Evolutionary conservation across 2,797 vertebrate species (phyloP).

Genomic region (Tauraco hartlaubi): DNA sequence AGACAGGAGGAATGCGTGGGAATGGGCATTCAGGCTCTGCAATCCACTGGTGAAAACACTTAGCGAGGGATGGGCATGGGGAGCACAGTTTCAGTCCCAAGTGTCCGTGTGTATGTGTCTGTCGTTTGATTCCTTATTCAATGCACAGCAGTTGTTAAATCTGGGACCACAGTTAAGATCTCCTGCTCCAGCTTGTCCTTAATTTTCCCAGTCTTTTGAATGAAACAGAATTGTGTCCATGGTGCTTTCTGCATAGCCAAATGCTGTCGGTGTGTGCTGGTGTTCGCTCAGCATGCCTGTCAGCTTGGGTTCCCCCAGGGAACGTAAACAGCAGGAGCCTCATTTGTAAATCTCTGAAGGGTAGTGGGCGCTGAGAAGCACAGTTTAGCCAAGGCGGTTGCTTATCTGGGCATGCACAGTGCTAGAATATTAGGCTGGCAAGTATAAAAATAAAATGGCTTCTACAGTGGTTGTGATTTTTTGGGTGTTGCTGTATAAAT

Average conservation of each 20-base stretch:
- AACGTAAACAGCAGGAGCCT: not conserved
- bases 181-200: not conserved
- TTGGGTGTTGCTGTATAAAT: not conserved
- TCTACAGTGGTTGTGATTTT: not conserved
- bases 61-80: not conserved
- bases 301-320: not conserved
- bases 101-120: not conserved
- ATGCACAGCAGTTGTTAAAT: not conserved
- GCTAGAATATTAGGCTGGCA: constrained; percentile 1
- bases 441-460: constrained; percentile 27
- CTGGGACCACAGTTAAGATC: not conserved
- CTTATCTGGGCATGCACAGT: not conserved
- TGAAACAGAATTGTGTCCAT: not conserved
- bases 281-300: not conserved
- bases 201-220: not conserved
- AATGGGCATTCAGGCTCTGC: not conserved
- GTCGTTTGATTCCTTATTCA: not conserved
- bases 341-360: not conserved
- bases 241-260: not conserved
- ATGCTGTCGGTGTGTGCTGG: not conserved
- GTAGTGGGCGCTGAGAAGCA: not conserved
- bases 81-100: not conserved
- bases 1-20: not conserved
- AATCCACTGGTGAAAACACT: not conserved
- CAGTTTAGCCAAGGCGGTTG: not conserved